phyloP scores from a whole-genome alignment of 2,888 invertebrate genomes.

The Acronicta alni region DNA sequence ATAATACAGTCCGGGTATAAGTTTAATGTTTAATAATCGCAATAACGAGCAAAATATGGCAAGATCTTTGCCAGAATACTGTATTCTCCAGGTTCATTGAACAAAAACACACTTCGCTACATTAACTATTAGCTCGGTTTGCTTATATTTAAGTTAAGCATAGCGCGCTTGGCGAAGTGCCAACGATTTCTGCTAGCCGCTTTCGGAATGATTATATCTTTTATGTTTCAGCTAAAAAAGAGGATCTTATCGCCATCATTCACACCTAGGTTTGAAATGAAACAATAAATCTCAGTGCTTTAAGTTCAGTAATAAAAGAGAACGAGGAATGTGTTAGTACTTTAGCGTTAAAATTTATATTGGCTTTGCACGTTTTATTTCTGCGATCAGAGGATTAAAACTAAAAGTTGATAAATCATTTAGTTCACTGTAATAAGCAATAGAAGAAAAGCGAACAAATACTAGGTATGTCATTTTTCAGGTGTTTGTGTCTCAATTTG shows the following conservation, averaged over 20 bases:
- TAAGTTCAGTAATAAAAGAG: slow-evolving; percentile 5
- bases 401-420: too few relatives aligned
- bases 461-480: too few relatives aligned
- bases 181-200: slow-evolving; percentile 43
- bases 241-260: slow-evolving; percentile 21
- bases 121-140: slow-evolving; percentile 39
- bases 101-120: slow-evolving; percentile 34
- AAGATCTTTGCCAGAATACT: slow-evolving; percentile 10
- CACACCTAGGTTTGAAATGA: slow-evolving; percentile 11
- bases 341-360: slow-evolving; percentile 16
- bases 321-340: background rate
- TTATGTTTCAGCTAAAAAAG: slow-evolving; percentile 38
- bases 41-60: background rate
- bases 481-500: too few relatives aligned
- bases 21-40: background rate
- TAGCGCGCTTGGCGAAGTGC: slow-evolving; percentile 41
- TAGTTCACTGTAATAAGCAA: too few relatives aligned
- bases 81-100: slow-evolving; percentile 10
- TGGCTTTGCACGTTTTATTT: background rate
- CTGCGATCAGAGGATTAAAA: background rate
- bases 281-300: slow-evolving; percentile 20
- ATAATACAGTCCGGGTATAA: background rate
- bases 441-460: too few relatives aligned
- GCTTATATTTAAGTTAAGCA: slow-evolving; percentile 41
- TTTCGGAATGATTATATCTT: slow-evolving; percentile 38